These are phyloP conservation scores for Edolisoma coerulescens DNA, from an alignment of 2,113 vertebrate genomes.

Conservation along the genomic window DNA sequence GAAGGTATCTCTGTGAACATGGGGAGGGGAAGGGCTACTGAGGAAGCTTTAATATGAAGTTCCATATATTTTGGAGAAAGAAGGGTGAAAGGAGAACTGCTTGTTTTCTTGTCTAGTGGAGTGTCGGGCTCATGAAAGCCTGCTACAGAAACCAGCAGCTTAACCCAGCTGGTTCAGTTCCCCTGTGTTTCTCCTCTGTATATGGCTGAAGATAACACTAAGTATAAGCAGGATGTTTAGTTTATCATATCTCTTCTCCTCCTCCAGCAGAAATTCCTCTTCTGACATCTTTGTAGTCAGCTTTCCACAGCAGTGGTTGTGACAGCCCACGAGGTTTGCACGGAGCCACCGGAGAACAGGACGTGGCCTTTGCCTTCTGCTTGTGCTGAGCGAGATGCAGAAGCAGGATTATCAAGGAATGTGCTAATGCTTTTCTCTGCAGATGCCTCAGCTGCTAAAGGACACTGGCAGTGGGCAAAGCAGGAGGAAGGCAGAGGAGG, in stretches of 20 bases:
- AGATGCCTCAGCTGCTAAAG: constrained; percentile 7
- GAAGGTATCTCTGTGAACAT: neutral
- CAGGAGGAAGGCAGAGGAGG: neutral
- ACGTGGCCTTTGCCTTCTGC: neutral
- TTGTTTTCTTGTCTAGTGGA: neutral
- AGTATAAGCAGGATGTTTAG: neutral
- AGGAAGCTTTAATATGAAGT: neutral
- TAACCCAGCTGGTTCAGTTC: neutral
- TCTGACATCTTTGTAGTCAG: neutral
- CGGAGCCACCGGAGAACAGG: neutral
- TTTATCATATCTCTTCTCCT: neutral
- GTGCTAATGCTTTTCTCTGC: neutral
- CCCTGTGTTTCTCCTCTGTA: neutral
- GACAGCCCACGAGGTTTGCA: neutral
- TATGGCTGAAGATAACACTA: neutral
- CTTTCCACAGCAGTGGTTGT: neutral
- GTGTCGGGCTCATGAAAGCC: neutral
- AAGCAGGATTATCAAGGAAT: neutral
- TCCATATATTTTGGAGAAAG: neutral
- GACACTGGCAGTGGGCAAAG: neutral
- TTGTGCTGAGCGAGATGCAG: neutral
- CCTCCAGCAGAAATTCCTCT: neutral
- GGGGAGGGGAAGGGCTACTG: neutral
- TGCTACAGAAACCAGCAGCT: neutral
- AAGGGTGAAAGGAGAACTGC: neutral